Conservation (phyloP, 2,888 invertebrate genomes). For the Cheilosia pagana region DNA sequence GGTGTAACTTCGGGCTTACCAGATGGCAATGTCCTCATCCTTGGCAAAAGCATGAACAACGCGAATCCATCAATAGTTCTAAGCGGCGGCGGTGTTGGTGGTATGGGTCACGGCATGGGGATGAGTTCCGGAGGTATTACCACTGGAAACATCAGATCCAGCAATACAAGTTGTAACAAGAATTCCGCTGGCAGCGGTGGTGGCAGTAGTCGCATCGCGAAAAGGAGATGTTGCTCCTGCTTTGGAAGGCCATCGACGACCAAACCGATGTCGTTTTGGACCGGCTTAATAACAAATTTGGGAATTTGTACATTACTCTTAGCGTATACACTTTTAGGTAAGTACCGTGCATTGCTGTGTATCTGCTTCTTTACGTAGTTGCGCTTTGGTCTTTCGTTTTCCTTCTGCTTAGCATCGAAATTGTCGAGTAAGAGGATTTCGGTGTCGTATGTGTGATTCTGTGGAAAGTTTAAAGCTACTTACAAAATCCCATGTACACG, state of each 20-base stretch:
- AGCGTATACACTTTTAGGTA: conserved; percentile 89
- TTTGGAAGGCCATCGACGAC: conserved; percentile 75
- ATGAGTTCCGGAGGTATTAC: conserved; percentile 70
- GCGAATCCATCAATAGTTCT: conserved; percentile 71
- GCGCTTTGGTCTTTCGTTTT: conserved; percentile 19
- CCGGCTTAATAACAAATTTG: conserved; percentile 91
- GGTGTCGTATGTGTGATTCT: conserved; percentile 31
- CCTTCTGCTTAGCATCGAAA: conserved; percentile 14
- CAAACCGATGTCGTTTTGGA: conserved; percentile 83
- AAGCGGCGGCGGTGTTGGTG: conserved; percentile 63
- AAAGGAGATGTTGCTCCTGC: conserved; percentile 76
- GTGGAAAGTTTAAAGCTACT: conserved; percentile 50
- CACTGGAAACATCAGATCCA: conserved; percentile 59
- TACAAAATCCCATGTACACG: conserved; percentile 21
- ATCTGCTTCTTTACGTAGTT: background rate
- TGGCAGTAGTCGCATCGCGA: conserved; percentile 55
- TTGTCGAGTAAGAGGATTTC: conserved; percentile 38
- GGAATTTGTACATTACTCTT: conserved; percentile 92
- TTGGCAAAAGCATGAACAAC: conserved; percentile 60
- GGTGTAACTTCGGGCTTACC: conserved; percentile 60
- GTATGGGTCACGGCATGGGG: conserved; percentile 64
- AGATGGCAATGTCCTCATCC: conserved; percentile 63
- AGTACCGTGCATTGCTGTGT: conserved; percentile 78
- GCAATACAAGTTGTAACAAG: conserved; percentile 61
- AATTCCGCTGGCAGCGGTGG: conserved; percentile 77